Base-by-base conservation (phyloP, 2,888 invertebrate genomes). In the Pachymerium ferrugineum region DNA sequence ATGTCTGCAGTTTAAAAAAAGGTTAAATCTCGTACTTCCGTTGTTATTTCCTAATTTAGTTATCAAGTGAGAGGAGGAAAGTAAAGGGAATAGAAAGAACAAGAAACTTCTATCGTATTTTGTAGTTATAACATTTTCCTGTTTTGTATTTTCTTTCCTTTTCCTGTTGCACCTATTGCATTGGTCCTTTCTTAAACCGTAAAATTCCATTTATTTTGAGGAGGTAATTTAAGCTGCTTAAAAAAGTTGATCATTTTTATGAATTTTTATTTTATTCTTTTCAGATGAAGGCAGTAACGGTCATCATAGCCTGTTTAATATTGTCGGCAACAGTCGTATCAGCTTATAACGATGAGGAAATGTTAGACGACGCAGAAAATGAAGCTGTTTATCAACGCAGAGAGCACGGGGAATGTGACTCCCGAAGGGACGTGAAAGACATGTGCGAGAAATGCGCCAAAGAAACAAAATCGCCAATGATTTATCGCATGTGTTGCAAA, bases 381-480 rank as follows among this genome's bases (percentile, higher is more conserved):
- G 62, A 62, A 62, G 10, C 28, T 14, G 25, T 62, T 62, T 28
- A 28, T 28, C 62, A 62, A 1, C 62, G 62, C 62, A 62, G 62
- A 62, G 62, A 62, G 25, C 10, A 62, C 25, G 62, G 62, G 25
- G 62, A 62, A n/a, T 62, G 62, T 28, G 62, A 62, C n/a, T 62
- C 28, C 1, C 22, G 28, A 33, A 69, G 33, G 69, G 69, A 69
- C 8, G 69, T 31, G 12, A 69, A 25, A 33, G 38, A 71, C 28
- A 71, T 62, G 35, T 74, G 74, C 72, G 74, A 74, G 25, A 71
- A 72, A 8, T 74, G 74, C 38, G 71, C 72, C 25, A 74, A 71
- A 35, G 33, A 54, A 54, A 74, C 74, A 14, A 47, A 35, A 28
- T 72, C 72, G 35, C 42, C 38, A n/a, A 19, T 72, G 72, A 69